These are phyloP conservation scores for Ptychodera flava DNA, from an alignment of 35 echinoderm and acorn worm species.

Conservation along the genomic window DNA sequence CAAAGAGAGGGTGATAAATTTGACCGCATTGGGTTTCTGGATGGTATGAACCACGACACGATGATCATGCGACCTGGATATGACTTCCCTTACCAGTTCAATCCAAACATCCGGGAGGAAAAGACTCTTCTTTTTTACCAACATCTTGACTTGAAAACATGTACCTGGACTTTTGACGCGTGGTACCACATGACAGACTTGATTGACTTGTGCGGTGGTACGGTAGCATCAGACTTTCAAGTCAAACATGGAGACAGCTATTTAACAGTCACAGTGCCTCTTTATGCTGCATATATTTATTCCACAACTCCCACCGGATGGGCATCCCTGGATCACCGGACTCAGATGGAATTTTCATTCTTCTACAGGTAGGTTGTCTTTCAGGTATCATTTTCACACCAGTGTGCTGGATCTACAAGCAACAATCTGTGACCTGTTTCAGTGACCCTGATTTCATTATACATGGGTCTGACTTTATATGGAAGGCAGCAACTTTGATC, in stretches of 20 bases:
- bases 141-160: slow-evolving; percentile 92
- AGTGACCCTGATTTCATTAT: too few species aligned
- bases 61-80: slow-evolving; percentile 72
- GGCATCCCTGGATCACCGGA: slow-evolving; percentile 89
- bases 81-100: slow-evolving; percentile 97
- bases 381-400: not conserved
- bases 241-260: slow-evolving; percentile 83
- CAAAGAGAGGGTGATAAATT: slow-evolving; percentile 26
- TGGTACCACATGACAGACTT: slow-evolving; percentile 99
- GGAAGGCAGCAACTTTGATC: too few species aligned
- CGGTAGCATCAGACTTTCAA: slow-evolving; percentile 87
- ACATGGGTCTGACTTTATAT: too few species aligned
- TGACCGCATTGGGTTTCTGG: slow-evolving; percentile 58
- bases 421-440: too few species aligned
- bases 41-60: slow-evolving; percentile 47
- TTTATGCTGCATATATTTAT: slow-evolving; percentile 92
- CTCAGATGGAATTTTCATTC: slow-evolving; percentile 99
- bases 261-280: slow-evolving; percentile 83
- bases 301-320: slow-evolving; percentile 90
- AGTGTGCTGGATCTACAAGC: too few species aligned
- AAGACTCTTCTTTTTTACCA: slow-evolving; percentile 59
- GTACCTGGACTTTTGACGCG: slow-evolving; percentile 94
- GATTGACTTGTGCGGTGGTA: slow-evolving; percentile 94
- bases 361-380: slow-evolving; percentile 78
- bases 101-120: slow-evolving; percentile 59